phyloP scores from a whole-genome alignment of 2,797 vertebrate species.

The Holocentrus rufus region DNA sequence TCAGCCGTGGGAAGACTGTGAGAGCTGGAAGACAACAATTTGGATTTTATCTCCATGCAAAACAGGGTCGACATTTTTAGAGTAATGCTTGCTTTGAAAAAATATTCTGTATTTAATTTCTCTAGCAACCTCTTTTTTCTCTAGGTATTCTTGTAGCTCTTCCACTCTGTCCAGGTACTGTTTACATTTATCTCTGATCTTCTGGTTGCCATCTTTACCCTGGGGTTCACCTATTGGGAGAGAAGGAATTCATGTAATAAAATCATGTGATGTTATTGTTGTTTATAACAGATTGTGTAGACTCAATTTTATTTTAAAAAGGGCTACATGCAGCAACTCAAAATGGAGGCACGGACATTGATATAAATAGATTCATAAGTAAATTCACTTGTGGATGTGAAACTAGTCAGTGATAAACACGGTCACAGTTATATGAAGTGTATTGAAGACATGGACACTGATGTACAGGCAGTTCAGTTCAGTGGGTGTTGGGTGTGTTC shows the following conservation, averaged over 20 bases:
- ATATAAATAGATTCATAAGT: too few relatives aligned
- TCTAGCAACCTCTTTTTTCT: constrained; percentile 80
- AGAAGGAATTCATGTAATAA: constrained; percentile 18
- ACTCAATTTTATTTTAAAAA: too few relatives aligned
- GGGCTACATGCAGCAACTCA: neutral
- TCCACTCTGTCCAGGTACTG: constrained; percentile 85
- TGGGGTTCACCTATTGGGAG: constrained; percentile 82
- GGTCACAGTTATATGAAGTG: neutral
- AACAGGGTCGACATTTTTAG: constrained; percentile 5
- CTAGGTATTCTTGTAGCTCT: constrained; percentile 77
- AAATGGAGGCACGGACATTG: neutral
- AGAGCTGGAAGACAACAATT: neutral
- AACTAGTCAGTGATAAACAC: neutral
- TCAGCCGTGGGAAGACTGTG: neutral
- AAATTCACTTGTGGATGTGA: neutral
- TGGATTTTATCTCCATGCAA: neutral
- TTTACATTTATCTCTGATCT: constrained; percentile 84
- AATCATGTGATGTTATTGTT: neutral
- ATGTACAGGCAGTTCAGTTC: neutral
- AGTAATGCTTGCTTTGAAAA: neutral
- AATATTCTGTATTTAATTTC: constrained; percentile 4
- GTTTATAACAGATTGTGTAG: neutral
- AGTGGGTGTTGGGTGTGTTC: neutral
- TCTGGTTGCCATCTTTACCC: constrained; percentile 87
- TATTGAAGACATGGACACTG: neutral